Base-by-base conservation (phyloP, 2,888 invertebrate genomes). In the Thecocarcelia acutangulata region DNA sequence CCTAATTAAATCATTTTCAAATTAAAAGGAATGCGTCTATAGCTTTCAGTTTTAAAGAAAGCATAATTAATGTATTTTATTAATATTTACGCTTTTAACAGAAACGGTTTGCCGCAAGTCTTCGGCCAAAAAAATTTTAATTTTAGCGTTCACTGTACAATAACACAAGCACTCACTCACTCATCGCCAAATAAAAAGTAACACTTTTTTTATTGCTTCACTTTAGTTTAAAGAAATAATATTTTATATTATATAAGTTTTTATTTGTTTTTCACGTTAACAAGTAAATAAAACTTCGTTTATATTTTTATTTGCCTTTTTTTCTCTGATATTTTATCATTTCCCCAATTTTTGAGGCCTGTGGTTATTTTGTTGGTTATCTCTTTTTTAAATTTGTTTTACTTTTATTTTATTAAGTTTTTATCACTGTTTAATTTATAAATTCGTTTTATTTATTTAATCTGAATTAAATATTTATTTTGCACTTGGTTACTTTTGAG, bases 391-490 rank as follows among this genome's bases (percentile, higher is more conserved):
- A 48, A 37, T 11, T 5, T 19, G 37, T 50, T 70, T 19, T 37
- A 11, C 12, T 52, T 21, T 54, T 73, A 33, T 33, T 61, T 42
- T 52, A 21, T 74, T 42, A 44, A 40, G 28, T 50, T 46, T 8
- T 58, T 50, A 24, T 61, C 46, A 42, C 17, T 37, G 6, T 28
- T 56, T 13, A 56, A 73, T 37, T 48, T 46, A 12, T 37, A 66
- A 66, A 54, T 50, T 24, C 28, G 8, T 46, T 59, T 74, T 63
- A 50, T 63, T 63, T 74, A 42, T 50, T 50, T 58, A 63, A 50
- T 56, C 19, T 69, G 48, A 74, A 69, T 63, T 69, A 40, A 56
- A 70, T 80, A 75, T 80, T 74, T 80, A 13, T 72, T 73, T 76
- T 66, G 44, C 42, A 72, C 54, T 76, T 80, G 64, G 46, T 72